phyloP scores from a whole-genome alignment of 2,113 vertebrate genomes.

The Tylochromis polylepis region DNA sequence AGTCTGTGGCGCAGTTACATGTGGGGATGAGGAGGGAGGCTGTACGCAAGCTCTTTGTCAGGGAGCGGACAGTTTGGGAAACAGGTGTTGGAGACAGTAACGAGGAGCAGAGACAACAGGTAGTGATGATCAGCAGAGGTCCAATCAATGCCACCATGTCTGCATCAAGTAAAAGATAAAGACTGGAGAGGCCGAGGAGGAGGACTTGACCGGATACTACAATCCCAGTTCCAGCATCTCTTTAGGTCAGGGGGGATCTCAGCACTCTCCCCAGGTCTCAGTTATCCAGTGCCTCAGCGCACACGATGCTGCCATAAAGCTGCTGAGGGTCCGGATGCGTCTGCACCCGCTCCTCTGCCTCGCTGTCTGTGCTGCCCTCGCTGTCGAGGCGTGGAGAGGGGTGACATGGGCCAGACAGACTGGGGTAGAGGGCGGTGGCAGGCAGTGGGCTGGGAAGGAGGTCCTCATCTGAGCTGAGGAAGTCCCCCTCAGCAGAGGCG shows the following conservation, averaged over 20 bases:
- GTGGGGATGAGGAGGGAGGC: background rate
- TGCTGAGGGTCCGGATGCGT: slow-evolving; percentile 63
- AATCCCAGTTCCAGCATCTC: slow-evolving; percentile 1
- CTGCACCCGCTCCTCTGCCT: slow-evolving; percentile 66
- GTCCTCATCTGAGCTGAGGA: slow-evolving; percentile 89
- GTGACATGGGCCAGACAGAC: slow-evolving; percentile 71
- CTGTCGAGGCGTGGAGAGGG: slow-evolving; percentile 81
- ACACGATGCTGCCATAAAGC: slow-evolving; percentile 72
- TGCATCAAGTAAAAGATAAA: slow-evolving; percentile 31
- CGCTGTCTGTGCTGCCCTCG: slow-evolving; percentile 87
- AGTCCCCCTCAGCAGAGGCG: slow-evolving; percentile 84
- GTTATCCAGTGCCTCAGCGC: slow-evolving; percentile 65
- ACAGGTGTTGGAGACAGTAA: background rate
- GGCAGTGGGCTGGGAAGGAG: slow-evolving; percentile 80
- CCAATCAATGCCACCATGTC: slow-evolving; percentile 24
- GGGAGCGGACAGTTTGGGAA: background rate
- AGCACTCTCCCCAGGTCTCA: slow-evolving; percentile 23
- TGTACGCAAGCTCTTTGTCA: background rate
- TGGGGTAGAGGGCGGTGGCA: slow-evolving; percentile 73
- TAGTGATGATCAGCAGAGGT: slow-evolving; percentile 6
- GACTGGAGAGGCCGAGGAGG: slow-evolving; percentile 16
- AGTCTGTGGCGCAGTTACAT: background rate
- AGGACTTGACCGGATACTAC: background rate
- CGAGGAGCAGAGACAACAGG: background rate
- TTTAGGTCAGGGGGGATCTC: background rate